phyloP scores from a whole-genome alignment of 2,888 invertebrate species.

The Caenorhabditis parvicauda region DNA sequence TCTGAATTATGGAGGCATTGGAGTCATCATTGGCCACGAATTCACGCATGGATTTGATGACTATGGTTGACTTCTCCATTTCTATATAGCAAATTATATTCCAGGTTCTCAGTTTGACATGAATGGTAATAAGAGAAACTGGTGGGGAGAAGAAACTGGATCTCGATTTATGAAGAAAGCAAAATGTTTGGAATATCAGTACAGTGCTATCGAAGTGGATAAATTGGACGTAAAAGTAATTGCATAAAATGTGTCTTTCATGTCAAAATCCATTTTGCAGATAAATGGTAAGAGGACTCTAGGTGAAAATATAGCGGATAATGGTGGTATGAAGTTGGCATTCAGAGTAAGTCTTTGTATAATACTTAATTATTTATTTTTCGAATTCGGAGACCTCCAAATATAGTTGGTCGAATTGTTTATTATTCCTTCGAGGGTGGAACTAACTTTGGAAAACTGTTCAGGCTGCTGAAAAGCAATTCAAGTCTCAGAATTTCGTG shows the following conservation, averaged over 20 bases:
- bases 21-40: slow-evolving; percentile 16
- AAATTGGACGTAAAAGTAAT: slow-evolving; percentile 3
- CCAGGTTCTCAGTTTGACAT: slow-evolving; percentile 9
- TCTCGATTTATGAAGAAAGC: no score
- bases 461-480: not conserved
- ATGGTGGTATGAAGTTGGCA: slow-evolving; percentile 13
- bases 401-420: no score
- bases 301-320: slow-evolving; percentile 19
- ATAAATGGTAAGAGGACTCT: slow-evolving; percentile 8
- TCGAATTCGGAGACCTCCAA: not conserved
- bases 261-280: not conserved
- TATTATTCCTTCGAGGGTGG: no score
- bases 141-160: slow-evolving; percentile 12
- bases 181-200: slow-evolving; percentile 11
- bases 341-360: slow-evolving; percentile 3
- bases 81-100: not conserved
- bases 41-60: slow-evolving; percentile 18
- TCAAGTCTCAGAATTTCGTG: not conserved
- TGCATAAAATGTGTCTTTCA: not conserved
- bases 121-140: slow-evolving; percentile 12
- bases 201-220: not conserved
- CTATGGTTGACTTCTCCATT: slow-evolving; percentile 2
- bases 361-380: not conserved
- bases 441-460: no score
- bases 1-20: slow-evolving; percentile 11